Evolutionary conservation across 2,888 invertebrate species (phyloP).

Genomic region (Lutraria lutraria): DNA sequence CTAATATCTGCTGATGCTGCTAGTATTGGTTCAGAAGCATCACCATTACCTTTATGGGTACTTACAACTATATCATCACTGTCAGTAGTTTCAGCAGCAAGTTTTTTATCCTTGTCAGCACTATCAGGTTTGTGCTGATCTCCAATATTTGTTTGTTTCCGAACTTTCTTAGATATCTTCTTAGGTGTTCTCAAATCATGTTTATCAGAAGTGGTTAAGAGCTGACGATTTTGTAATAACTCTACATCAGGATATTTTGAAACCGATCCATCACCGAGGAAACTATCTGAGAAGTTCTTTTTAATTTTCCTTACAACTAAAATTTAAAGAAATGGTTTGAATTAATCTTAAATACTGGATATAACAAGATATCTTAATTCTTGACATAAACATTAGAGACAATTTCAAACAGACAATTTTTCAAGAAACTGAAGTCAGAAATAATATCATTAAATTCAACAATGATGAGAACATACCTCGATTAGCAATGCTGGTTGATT

Average conservation of each 20-base stretch:
- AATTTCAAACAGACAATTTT: too few species aligned
- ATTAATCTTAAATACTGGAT: too few species aligned
- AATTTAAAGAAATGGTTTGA: background rate
- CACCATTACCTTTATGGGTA: constrained; percentile 10
- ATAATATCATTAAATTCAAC: background rate
- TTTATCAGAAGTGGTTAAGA: constrained; percentile 14
- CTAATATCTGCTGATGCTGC: constrained; percentile 36
- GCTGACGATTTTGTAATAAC: background rate
- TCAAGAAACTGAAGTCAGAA: background rate
- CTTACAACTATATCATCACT: constrained; percentile 22
- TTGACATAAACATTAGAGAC: too few species aligned
- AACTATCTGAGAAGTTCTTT: constrained; percentile 43
- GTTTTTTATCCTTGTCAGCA: background rate
- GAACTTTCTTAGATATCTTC: background rate
- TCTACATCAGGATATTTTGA: constrained; percentile 40
- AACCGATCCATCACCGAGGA: constrained; percentile 16
- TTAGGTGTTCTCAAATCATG: background rate
- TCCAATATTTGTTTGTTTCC: background rate
- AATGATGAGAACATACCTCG: constrained; percentile 20
- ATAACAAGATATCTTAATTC: too few species aligned
- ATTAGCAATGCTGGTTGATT: constrained; percentile 25
- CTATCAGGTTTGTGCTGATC: background rate
- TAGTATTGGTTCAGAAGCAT: constrained; percentile 36
- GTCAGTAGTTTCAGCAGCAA: background rate
- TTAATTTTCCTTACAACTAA: constrained; percentile 35